A percentile compares a stretch with the other conserved stretches of the same genome.
These are phyloP conservation scores for Phyllostomus hastatus DNA, from an alignment of 2,113 vertebrate species.

Conservation along the genomic window DNA sequence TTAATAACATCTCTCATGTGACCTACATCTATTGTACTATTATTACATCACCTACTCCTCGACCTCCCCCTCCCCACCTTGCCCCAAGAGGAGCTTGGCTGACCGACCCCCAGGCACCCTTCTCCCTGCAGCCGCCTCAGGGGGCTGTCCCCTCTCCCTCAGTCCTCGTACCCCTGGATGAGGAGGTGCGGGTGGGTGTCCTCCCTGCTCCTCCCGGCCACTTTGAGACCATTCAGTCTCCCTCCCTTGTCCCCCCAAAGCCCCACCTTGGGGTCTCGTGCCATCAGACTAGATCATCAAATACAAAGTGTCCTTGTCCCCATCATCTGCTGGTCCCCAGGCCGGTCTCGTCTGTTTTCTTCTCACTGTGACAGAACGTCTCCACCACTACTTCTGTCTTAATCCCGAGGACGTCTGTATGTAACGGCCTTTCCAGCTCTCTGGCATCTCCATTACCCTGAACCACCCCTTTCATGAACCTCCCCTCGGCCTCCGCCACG, in stretches of 20 bases:
- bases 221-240: not conserved
- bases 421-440: not conserved
- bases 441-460: not conserved
- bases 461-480: not conserved
- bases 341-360: not conserved
- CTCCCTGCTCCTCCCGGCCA: not conserved
- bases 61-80: no score
- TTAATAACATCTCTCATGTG: no score
- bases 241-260: not conserved
- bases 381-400: not conserved
- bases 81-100: not conserved
- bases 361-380: not conserved
- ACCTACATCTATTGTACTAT: not conserved
- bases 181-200: no score
- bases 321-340: not conserved
- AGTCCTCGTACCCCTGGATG: not conserved
- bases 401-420: fast-evolving
- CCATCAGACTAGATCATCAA: not conserved
- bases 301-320: not conserved
- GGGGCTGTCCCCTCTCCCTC: no score
- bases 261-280: not conserved
- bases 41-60: not conserved
- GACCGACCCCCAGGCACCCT: fast-evolving
- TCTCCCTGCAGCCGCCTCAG: not conserved
- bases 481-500: not conserved